phyloP scores from a whole-genome alignment of 64 coral and sea anemone species.

The Platygyra sinensis region DNA sequence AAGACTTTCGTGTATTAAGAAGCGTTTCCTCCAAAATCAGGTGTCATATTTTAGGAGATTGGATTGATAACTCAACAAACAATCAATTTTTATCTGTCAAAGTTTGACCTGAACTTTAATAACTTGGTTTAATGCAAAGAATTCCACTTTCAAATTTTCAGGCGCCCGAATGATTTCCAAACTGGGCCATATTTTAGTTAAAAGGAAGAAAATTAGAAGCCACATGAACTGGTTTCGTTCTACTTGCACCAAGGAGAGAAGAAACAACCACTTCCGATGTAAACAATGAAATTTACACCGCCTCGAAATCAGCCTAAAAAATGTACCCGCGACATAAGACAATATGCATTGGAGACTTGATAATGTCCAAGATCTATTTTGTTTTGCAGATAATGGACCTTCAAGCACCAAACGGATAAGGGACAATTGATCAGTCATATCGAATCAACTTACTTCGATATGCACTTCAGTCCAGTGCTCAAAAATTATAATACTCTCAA shows the following conservation, averaged over 20 bases:
- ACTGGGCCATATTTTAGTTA: neutral
- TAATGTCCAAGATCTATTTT: neutral
- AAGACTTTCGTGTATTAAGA: no score
- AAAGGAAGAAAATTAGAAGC: neutral
- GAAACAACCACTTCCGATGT: neutral
- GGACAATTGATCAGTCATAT: no score
- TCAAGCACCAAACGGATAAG: no score
- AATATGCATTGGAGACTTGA: neutral
- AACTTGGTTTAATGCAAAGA: neutral
- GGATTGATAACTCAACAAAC: neutral
- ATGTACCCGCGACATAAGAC: neutral
- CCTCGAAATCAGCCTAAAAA: neutral
- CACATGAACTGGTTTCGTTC: neutral
- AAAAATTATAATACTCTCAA: neutral
- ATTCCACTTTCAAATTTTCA: neutral
- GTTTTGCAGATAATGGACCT: no score
- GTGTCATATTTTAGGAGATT: neutral
- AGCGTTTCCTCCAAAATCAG: no score
- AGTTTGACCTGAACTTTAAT: neutral
- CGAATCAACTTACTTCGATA: no score
- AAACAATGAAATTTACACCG: slow-evolving; percentile 16
- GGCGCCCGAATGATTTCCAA: neutral
- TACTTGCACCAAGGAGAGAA: neutral
- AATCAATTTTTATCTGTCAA: neutral
- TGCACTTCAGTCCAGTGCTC: no score